Evolutionary conservation across 2,113 vertebrate genomes (phyloP).

Genomic region (Silurus asotus): DNA sequence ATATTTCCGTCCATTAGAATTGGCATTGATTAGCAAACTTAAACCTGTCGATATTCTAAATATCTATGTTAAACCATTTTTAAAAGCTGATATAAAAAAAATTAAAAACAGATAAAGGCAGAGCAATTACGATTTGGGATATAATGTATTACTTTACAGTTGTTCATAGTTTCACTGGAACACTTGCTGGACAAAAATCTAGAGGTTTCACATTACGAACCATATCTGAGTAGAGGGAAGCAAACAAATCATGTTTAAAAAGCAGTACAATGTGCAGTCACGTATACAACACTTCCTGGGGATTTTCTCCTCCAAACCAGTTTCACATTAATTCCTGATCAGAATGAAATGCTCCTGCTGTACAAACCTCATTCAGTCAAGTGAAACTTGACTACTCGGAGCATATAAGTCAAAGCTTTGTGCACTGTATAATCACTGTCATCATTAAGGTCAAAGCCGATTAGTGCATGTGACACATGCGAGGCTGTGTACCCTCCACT

Average conservation of each 20-base stretch:
- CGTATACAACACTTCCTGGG: conserved; percentile 59
- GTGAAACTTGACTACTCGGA: conserved; percentile 57
- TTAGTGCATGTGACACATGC: conserved; percentile 64
- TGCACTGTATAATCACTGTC: conserved; percentile 71
- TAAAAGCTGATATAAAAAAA: background rate
- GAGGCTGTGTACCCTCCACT: conserved; percentile 63
- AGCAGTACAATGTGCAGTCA: conserved; percentile 54
- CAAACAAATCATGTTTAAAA: conserved; percentile 51
- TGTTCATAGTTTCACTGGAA: conserved; percentile 4
- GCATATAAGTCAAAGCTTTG: conserved; percentile 63
- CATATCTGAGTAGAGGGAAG: conserved; percentile 56
- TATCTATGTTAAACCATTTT: conserved; percentile 33
- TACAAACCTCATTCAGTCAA: conserved; percentile 49
- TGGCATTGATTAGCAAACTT: conserved; percentile 62
- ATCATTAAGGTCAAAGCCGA: conserved; percentile 72
- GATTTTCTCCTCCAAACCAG: conserved; percentile 50
- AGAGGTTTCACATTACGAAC: conserved; percentile 39
- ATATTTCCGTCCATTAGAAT: conserved; percentile 64
- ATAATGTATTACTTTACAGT: background rate
- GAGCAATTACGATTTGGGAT: background rate
- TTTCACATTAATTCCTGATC: conserved; percentile 62
- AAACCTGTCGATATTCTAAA: conserved; percentile 54
- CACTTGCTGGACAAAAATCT: background rate
- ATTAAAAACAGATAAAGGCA: background rate
- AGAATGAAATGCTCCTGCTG: conserved; percentile 55